phyloP scores from a whole-genome alignment of 1,140 invertebrate genomes.

The Centruroides sculpturatus region DNA sequence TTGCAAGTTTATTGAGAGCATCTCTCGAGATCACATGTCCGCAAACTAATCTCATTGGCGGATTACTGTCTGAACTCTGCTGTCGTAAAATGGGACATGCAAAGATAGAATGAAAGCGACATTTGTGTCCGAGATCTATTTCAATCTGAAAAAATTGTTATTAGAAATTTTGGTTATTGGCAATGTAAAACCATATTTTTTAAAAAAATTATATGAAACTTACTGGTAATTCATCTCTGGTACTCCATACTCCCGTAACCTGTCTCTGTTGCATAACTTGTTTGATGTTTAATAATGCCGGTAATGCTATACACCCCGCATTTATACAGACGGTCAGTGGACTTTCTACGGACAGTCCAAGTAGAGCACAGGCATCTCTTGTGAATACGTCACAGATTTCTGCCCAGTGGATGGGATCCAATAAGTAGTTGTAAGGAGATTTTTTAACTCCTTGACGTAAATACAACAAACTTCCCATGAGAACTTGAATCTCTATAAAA shows the following conservation, averaged over 20 bases:
- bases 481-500: constrained; percentile 44
- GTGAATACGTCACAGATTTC: constrained; percentile 82
- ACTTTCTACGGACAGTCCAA: constrained; percentile 78
- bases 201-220: constrained; percentile 23
- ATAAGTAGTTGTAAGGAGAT: constrained; percentile 64
- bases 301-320: constrained; percentile 82
- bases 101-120: constrained; percentile 92
- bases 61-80: constrained; percentile 90
- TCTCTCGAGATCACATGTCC: constrained; percentile 97
- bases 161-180: neutral
- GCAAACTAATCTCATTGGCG: constrained; percentile 90
- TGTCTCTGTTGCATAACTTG: constrained; percentile 92
- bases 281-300: constrained; percentile 83
- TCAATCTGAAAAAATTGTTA: constrained; percentile 52
- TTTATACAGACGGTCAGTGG: constrained; percentile 62
- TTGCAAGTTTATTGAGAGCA: constrained; percentile 86
- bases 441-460: constrained; percentile 57
- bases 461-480: constrained; percentile 79
- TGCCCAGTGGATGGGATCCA: constrained; percentile 64
- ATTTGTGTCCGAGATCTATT: constrained; percentile 72
- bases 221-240: constrained; percentile 90
- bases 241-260: constrained; percentile 84
- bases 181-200: too few species aligned
- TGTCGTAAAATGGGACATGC: constrained; percentile 95
- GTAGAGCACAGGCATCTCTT: constrained; percentile 75